Base-by-base conservation (phyloP, 2,113 vertebrate genomes). In the Illadopsis cleaveri region DNA sequence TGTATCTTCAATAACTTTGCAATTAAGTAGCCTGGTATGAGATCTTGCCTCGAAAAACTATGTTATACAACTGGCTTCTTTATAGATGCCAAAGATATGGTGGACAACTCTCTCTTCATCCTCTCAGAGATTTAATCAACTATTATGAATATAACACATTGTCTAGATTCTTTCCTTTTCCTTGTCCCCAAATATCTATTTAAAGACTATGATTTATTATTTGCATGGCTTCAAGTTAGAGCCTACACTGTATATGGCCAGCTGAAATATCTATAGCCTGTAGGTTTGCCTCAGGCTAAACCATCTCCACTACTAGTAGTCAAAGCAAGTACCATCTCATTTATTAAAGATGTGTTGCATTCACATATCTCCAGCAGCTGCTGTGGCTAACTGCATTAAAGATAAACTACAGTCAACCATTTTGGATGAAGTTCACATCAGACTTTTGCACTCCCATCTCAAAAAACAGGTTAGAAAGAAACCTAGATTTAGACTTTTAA, bases 211-310 rank as follows among this genome's bases (percentile, higher is more conserved):
- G 33, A 89, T 76, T 83, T 83, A 70, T 70, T 88, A 64, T 86
- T 93, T 73, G 44, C 68, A 69, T 9, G 12, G 71, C 64, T 96
- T 91, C 83, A 80, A 84, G 75, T 94, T 65, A 86, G 33, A 2
- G 1, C 53, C 91, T 68, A 85, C 92, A 72, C 38, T 8, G 1
- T 58, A 75, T 64, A 30, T 15, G 38, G 57, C 71, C 78, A 78
- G 38, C 64, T 83, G 81, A 95, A 97, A 62, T 94, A 94, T n/a
- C 76, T 82, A 38, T 84, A 93, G 91, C 95, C 95, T 73, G 61
- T 54, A 94, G 93, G 84, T 86, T 78, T 93, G 96, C 96, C 97
- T 96, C 75, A 82, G 95, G 94, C 94, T 91, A 96, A 94, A 83
- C 53, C 33, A 95, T 93, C 75, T 82, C 85, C 57, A 82, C 65